phyloP scores from a whole-genome alignment of 2,888 invertebrate species.

The Biston stratarius region DNA sequence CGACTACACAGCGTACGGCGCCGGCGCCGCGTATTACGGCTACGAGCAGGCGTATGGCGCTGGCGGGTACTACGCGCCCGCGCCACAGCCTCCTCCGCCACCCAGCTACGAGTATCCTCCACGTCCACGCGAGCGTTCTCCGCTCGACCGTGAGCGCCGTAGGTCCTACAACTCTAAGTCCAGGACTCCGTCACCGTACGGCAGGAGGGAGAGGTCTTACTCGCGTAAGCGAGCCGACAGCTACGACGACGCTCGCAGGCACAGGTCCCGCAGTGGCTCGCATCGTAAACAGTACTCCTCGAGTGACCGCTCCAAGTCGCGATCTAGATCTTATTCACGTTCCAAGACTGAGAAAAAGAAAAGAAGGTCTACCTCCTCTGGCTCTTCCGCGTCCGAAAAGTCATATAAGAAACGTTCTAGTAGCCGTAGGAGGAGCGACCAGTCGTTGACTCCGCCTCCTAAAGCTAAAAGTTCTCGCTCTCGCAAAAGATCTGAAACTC shows the following conservation, averaged over 20 bases:
- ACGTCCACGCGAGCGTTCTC: conserved; percentile 49
- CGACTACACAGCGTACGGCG: conserved; percentile 69
- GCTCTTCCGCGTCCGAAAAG: conserved; percentile 66
- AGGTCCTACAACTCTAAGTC: conserved; percentile 62
- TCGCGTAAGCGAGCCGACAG: conserved; percentile 67
- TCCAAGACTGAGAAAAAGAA: conserved; percentile 55
- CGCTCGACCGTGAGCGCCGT: conserved; percentile 53
- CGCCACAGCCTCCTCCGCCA: conserved; percentile 34
- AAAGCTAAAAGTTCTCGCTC: conserved; percentile 57
- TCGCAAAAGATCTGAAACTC: conserved; percentile 54
- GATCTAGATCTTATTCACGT: conserved; percentile 67
- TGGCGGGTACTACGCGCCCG: conserved; percentile 57
- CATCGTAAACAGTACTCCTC: conserved; percentile 70
- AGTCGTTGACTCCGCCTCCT: conserved; percentile 61
- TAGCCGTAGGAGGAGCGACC: conserved; percentile 50
- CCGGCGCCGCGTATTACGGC: conserved; percentile 62
- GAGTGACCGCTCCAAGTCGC: conserved; percentile 70
- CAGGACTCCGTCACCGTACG: conserved; percentile 41
- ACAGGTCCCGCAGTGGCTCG: conserved; percentile 65
- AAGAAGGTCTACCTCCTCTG: conserved; percentile 57
- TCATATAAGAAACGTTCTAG: conserved; percentile 61
- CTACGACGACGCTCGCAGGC: conserved; percentile 59
- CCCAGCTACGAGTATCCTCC: conserved; percentile 41
- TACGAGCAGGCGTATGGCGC: conserved; percentile 67
- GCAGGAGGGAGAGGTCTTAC: conserved; percentile 56